A percentile compares a stretch with the other conserved stretches of the same genome.
phyloP scores from a whole-genome alignment of 2,113 vertebrate genomes.

The Rousettus leschenaultii region DNA sequence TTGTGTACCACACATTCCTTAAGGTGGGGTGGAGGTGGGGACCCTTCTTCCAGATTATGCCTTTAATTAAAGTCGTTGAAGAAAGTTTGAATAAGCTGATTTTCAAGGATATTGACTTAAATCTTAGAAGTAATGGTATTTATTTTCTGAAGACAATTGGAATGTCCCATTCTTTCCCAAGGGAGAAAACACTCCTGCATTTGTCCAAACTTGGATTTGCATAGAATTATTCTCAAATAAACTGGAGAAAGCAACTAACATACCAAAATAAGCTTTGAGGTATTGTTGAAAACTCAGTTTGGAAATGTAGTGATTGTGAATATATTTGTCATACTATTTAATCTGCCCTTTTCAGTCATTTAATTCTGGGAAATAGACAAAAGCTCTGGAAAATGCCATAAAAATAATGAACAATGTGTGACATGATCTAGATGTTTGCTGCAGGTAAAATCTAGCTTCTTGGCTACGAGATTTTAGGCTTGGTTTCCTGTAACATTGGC shows the following conservation, averaged over 20 bases:
- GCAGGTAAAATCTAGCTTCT: slow-evolving; percentile 2
- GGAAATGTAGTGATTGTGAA: background rate
- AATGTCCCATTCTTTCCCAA: background rate
- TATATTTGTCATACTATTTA: background rate
- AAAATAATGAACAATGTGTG: slow-evolving; percentile 34
- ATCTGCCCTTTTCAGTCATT: background rate
- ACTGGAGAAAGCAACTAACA: background rate
- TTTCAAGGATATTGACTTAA: slow-evolving; percentile 1
- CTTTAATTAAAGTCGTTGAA: background rate
- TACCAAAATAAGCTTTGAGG: background rate
- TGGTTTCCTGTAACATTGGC: slow-evolving; percentile 47
- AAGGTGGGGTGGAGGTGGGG: background rate
- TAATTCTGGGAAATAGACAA: slow-evolving; percentile 19
- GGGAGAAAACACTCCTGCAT: background rate
- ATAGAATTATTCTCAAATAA: background rate
- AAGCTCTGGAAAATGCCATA: background rate
- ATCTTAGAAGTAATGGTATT: background rate
- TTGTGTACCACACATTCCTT: background rate
- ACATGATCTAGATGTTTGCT: background rate
- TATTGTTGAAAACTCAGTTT: background rate
- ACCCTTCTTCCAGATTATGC: background rate
- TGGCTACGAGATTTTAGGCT: slow-evolving; percentile 37
- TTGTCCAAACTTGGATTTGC: background rate
- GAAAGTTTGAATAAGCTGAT: background rate
- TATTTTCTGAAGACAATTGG: background rate